Evolutionary conservation across 2,888 invertebrate species (phyloP).

Genomic region (Patella depressa): DNA sequence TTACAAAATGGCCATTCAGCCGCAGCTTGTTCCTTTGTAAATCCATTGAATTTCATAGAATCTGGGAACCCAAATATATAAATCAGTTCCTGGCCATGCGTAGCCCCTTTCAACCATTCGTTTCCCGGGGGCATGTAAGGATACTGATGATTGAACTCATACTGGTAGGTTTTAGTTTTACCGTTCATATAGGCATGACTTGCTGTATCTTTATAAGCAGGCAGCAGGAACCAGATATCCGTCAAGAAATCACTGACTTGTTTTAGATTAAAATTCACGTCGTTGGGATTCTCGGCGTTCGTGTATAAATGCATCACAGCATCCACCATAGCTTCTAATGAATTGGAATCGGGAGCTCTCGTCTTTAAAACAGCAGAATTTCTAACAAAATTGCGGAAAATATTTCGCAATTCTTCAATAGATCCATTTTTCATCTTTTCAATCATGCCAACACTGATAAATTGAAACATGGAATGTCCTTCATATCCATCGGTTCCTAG

Average conservation of each 20-base stretch:
- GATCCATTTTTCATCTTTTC: background rate
- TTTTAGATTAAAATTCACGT: background rate
- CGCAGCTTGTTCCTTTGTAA: background rate
- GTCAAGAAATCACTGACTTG: background rate
- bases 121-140: background rate
- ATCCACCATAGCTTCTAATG: background rate
- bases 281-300: background rate
- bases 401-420: background rate
- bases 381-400: background rate
- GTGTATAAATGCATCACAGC: background rate
- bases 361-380: background rate
- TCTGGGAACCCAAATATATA: background rate
- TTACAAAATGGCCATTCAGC: background rate
- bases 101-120: background rate
- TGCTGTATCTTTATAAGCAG: background rate
- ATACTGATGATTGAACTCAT: slow-evolving; percentile 1
- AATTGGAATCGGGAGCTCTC: background rate
- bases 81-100: background rate
- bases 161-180: slow-evolving; percentile 3
- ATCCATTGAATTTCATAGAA: background rate
- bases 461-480: background rate
- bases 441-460: background rate
- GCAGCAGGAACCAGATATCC: background rate
- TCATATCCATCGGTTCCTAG: background rate
- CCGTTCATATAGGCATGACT: background rate